Base-by-base conservation (phyloP, 2,797 vertebrate species). In the Lepus oiostolus region DNA sequence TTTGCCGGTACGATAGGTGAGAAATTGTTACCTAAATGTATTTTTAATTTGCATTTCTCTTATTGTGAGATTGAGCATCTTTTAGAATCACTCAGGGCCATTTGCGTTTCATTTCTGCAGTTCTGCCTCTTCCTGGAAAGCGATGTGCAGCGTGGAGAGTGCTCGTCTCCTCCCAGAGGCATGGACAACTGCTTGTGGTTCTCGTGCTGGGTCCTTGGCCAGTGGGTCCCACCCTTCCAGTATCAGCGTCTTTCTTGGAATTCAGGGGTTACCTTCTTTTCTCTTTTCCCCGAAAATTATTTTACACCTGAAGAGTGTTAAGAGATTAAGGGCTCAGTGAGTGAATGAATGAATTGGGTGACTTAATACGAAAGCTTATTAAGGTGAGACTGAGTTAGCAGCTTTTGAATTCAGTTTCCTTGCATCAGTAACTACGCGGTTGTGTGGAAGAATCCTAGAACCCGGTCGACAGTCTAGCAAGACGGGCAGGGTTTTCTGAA, bases 21-120 rank as follows among this genome's bases (percentile, higher is more conserved):
- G 77, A 94, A 93, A 82, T 75, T 77, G 4, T 58, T 84, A 67
- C 88, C 70, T 96, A 24, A 63, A 1, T 92, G 70, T 90, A 95
- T 77, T 92, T 94, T 95, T 94, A 82, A 93, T 96, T 96, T 93
- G 42, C 42, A 94, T 97, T 93, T 93, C 52, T 96, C 70, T 95
- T 95, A 76, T 32, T 63, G 58, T 50, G 52, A 96, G 16, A 70
- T 90, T 75, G 54, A 94, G 30, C 74, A 82, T 95, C 47, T 93
- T 94, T 96, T 75, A 68, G 93, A 91, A 90, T 90, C 70, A 82
- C 58, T 95, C 93, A 79, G 52, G 52, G 62, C 30, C 42, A 79
- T 90, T 92, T 90, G 52, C 50, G 70, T 94, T 96, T 93, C 63
- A 68, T 30, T 89, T 91, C 47, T 77, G 67, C 87, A 88, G 79